phyloP scores from a whole-genome alignment of 2,888 invertebrate genomes.

The Drosophila neotestacea region DNA sequence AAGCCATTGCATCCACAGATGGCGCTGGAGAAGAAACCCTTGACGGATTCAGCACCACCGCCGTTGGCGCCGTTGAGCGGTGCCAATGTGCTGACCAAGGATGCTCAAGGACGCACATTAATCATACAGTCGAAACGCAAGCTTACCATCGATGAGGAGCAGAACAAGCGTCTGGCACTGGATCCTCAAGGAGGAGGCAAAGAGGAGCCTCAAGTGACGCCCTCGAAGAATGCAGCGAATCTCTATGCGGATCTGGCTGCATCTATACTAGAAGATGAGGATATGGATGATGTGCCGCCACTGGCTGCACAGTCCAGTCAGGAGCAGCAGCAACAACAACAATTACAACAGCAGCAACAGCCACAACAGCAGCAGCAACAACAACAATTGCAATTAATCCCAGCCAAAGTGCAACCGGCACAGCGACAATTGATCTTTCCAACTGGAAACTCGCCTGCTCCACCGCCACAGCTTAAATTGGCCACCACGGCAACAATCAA shows the following conservation, averaged over 20 bases:
- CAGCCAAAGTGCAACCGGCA: conserved; percentile 71
- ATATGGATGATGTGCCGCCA: conserved; percentile 85
- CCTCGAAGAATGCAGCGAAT: conserved; percentile 93
- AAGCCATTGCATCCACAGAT: conserved; percentile 82
- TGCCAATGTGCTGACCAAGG: conserved; percentile 85
- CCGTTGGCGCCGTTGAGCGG: conserved; percentile 85
- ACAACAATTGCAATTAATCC: conserved; percentile 82
- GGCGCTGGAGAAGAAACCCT: conserved; percentile 80
- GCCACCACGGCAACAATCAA: conserved; percentile 85
- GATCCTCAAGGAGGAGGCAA: conserved; percentile 61
- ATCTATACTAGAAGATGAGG: conserved; percentile 93
- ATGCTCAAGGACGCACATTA: conserved; percentile 85
- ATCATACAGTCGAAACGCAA: conserved; percentile 68
- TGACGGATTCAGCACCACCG: conserved; percentile 81
- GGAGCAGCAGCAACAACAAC: conserved; percentile 61
- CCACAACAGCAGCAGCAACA: conserved; percentile 71
- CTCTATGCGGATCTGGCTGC: conserved; percentile 94
- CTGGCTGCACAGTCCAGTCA: conserved; percentile 56
- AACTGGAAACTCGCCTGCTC: conserved; percentile 22
- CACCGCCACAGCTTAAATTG: conserved; percentile 65
- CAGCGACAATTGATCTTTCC: conserved; percentile 84
- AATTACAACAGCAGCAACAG: conserved; percentile 75
- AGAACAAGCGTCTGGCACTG: conserved; percentile 86
- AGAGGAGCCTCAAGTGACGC: conserved; percentile 79
- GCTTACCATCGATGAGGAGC: conserved; percentile 76